Conservation (phyloP, 2,113 vertebrate genomes). For the Poeciliopsis prolifica region DNA sequence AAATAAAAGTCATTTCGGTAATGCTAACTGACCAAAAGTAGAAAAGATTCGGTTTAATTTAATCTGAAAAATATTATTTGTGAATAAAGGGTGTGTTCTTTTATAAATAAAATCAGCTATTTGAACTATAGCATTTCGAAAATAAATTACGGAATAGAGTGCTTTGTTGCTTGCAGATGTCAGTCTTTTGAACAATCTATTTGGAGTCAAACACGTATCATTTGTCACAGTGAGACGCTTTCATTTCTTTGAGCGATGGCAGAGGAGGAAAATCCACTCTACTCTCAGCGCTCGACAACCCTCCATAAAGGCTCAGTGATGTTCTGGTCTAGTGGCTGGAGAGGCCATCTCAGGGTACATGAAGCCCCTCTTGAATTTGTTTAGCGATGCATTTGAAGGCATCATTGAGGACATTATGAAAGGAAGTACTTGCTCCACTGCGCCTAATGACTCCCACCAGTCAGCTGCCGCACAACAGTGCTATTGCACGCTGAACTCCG, state of each 20-base stretch:
- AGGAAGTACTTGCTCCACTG: conserved; percentile 33
- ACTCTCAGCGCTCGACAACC: conserved; percentile 13
- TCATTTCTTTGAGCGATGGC: conserved; percentile 21
- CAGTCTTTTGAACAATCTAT: conserved; percentile 7
- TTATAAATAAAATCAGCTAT: conserved; percentile 2
- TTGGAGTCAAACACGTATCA: conserved; percentile 23
- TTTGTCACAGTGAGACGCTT: conserved; percentile 12
- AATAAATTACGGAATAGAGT: conserved; percentile 2
- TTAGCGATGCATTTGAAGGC: conserved; percentile 29
- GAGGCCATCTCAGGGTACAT: conserved; percentile 31
- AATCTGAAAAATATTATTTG: not conserved
- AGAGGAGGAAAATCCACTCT: conserved; percentile 23
- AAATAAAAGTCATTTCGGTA: not conserved
- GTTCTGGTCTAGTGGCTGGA: conserved; percentile 42
- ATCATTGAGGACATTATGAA: conserved; percentile 39
- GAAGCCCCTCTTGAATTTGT: conserved; percentile 37
- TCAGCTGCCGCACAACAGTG: conserved; percentile 28
- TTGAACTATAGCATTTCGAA: conserved; percentile 9
- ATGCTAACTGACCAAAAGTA: not conserved
- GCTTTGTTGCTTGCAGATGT: not conserved
- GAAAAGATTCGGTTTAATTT: not conserved
- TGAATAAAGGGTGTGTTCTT: not conserved
- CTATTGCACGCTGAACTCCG: conserved; percentile 13
- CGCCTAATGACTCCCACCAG: conserved; percentile 45
- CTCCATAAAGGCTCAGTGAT: conserved; percentile 36